A percentile compares a stretch with the other conserved stretches of the same genome.
Conservation (phyloP, 2,888 invertebrate species). For the Stegophylla sp. region DNA sequence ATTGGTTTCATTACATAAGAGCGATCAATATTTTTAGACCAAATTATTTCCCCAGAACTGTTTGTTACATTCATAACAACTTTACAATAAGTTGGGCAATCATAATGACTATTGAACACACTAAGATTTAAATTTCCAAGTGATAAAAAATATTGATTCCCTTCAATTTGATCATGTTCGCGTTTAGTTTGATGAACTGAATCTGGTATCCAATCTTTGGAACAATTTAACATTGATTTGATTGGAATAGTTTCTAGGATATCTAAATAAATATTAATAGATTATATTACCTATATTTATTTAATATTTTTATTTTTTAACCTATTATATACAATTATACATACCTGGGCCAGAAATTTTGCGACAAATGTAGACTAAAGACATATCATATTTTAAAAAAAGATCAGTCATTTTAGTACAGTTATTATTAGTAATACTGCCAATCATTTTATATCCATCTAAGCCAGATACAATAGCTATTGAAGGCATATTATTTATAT, state of each 20-base stretch:
- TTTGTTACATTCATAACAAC: constrained; percentile 27
- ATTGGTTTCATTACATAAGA: constrained; percentile 51
- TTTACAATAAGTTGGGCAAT: constrained; percentile 36
- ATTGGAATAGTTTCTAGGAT: constrained; percentile 28
- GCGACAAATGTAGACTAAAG: constrained; percentile 38
- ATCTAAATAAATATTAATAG: neutral
- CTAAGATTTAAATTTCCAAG: constrained; percentile 15
- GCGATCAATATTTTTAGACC: constrained; percentile 30
- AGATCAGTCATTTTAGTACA: constrained; percentile 55
- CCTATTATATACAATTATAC: neutral
- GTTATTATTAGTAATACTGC: constrained; percentile 38
- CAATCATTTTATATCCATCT: constrained; percentile 33
- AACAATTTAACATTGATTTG: constrained; percentile 43
- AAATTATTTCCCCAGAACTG: constrained; percentile 30
- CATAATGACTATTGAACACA: constrained; percentile 24
- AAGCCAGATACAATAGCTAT: constrained; percentile 37
- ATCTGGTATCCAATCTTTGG: constrained; percentile 48
- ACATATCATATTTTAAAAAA: constrained; percentile 41
- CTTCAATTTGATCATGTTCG: constrained; percentile 41
- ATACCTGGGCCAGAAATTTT: constrained; percentile 19
- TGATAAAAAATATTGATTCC: constrained; percentile 17
- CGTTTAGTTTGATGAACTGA: constrained; percentile 34
- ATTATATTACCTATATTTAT: neutral
- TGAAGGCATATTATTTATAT: constrained; percentile 41
- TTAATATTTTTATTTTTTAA: neutral